Evolutionary conservation across 2,797 vertebrate genomes (phyloP), one percentile per base, ranked within the genome.

Genomic region (Hyperoplus immaculatus): DNA sequence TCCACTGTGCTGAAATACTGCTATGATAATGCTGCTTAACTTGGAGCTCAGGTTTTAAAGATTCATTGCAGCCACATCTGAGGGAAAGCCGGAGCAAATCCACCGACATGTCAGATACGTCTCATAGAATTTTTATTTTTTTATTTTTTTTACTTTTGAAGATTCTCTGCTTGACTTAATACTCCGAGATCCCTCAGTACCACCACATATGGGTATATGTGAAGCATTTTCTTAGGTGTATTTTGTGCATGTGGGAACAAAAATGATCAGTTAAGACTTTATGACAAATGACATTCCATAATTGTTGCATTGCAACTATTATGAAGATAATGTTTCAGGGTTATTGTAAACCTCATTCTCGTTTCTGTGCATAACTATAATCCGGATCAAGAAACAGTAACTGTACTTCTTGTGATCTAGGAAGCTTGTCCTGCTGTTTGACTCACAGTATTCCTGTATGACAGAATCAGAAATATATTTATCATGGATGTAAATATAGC

Each of bases 1-100:
- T 87, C 69, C 57, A 41, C 78, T 64, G 56, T 56, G 66, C 78
- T 82, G 62, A 73, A 87, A 87, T 82, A 84, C 64, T 74, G 70
- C 80, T 85, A 75, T 89, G 82, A 88, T 86, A 87, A 92, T 78
- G 76, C 75, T 83, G 73, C 75, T 89, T 89, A 86, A 78, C 75
- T 80, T 14, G 56, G 76, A 80, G 67, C 78, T 84, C 54, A 78
- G 83, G 82, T 86, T 90, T 72, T 91, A 91, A 88, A 70, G 77
- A 84, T 89, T 91, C 71, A 80, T 81, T 59, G 67, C 72, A 69
- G 71, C 72, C 79, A 78, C 88, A 90, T 85, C 82, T 83, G 79
- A 85, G 59, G 75, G 80, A 83, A 75, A 88, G 82, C 82, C 9
- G 0, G 58, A 77, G 80, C 78, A 92, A 91, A 93, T 91, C 87